These are phyloP conservation scores for Darevskia nairensis DNA, from an alignment of 2,797 vertebrate genomes.

Conservation along the genomic window DNA sequence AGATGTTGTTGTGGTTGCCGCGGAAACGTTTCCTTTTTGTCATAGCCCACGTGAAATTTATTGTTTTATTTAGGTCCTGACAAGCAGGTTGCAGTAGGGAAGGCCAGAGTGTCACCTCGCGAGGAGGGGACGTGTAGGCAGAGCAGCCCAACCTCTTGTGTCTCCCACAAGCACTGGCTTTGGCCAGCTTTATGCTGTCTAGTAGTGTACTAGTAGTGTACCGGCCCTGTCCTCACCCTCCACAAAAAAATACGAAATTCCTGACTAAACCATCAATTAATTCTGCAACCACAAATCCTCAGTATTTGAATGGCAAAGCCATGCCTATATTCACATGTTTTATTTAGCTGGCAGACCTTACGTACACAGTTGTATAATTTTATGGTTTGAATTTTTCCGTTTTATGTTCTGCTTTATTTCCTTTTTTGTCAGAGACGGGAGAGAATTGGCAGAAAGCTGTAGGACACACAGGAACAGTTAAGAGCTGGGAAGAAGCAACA, in stretches of 20 bases:
- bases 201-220: not conserved
- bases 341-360: not conserved
- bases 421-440: conserved; percentile 10
- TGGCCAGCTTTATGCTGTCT: not conserved
- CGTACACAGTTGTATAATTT: not conserved
- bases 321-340: not conserved
- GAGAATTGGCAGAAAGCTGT: not conserved
- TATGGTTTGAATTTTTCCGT: not conserved
- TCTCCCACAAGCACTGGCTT: not conserved
- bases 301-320: not conserved
- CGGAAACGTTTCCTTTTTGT: conserved; percentile 40
- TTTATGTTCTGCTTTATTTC: conserved; percentile 8
- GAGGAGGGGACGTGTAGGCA: not conserved
- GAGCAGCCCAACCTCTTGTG: not conserved
- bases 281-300: not conserved
- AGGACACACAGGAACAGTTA: not conserved
- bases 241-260: not conserved
- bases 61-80: conserved; percentile 35
- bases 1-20: conserved; percentile 38
- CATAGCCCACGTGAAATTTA: conserved; percentile 29
- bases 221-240: not conserved
- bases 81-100: conserved; percentile 12
- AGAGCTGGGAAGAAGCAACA: not conserved
- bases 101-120: not conserved
- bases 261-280: not conserved